Percentiles rank a stretch among this genome's conserved stretches.
These are phyloP conservation scores for Zaprionus ornatus DNA, from an alignment of 1,140 invertebrate genomes.

Conservation along the genomic window DNA sequence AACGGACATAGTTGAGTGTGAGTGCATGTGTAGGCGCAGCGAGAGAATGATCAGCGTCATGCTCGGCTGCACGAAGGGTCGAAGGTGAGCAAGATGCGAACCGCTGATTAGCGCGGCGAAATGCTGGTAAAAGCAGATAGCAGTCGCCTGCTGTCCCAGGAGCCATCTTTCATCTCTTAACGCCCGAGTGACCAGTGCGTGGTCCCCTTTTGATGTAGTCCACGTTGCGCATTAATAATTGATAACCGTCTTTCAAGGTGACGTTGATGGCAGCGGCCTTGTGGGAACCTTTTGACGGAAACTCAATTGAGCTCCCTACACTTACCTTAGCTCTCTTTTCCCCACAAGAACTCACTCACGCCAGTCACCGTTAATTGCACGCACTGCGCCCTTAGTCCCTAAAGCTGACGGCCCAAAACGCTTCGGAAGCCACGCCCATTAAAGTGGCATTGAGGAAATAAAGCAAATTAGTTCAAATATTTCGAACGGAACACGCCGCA, in stretches of 20 bases:
- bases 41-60: conserved; percentile 33
- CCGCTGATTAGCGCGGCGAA: conserved; percentile 40
- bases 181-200: conserved; percentile 8
- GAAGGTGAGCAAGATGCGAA: conserved; percentile 34
- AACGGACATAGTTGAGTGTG: neutral
- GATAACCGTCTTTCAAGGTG: conserved; percentile 37
- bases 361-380: neutral
- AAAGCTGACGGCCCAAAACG: neutral
- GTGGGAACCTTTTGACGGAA: conserved; percentile 1
- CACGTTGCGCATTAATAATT: conserved; percentile 52
- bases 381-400: neutral
- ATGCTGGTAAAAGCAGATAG: conserved; percentile 28
- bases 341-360: too few species aligned
- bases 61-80: conserved; percentile 21
- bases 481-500: conserved; percentile 60
- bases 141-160: conserved; percentile 15
- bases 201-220: neutral
- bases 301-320: neutral
- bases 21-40: conserved; percentile 19
- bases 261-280: neutral
- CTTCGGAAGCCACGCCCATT: neutral
- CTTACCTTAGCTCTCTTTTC: neutral
- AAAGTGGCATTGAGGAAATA: neutral
- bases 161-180: conserved; percentile 32
- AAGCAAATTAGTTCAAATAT: conserved; percentile 6